Conservation (phyloP, 2,888 invertebrate species). For the Hemaris fuciformis region DNA sequence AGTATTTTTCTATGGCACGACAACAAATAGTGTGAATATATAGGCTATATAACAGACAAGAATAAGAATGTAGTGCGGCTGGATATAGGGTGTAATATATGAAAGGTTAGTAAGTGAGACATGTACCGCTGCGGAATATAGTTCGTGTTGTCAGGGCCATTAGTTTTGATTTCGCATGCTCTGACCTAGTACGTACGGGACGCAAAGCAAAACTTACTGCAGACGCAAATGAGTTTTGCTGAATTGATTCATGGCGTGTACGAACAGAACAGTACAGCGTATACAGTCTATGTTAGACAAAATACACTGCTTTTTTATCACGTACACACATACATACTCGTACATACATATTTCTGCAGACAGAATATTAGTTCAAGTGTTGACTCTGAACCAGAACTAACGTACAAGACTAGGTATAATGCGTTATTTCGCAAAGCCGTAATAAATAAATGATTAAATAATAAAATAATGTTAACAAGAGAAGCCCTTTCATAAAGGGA, state of each 20-base stretch:
- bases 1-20: neutral
- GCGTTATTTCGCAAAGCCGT: constrained; percentile 4
- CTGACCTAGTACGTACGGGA: constrained; percentile 43
- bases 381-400: neutral
- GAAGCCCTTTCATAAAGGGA: constrained; percentile 51
- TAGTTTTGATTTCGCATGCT: constrained; percentile 64
- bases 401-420: neutral
- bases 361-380: neutral
- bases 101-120: constrained; percentile 58
- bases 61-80: constrained; percentile 55
- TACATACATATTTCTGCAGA: no score
- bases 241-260: constrained; percentile 37
- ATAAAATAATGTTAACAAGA: constrained; percentile 49
- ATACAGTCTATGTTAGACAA: constrained; percentile 18
- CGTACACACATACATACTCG: no score
- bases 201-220: constrained; percentile 68
- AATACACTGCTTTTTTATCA: no score
- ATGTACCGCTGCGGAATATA: constrained; percentile 54
- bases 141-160: constrained; percentile 51
- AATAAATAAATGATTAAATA: constrained; percentile 39
- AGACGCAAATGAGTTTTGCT: constrained; percentile 66
- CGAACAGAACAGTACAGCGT: constrained; percentile 31
- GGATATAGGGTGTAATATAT: constrained; percentile 49
- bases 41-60: constrained; percentile 12
- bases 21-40: neutral